Conservation (phyloP, 1,140 invertebrate genomes). For the Drosophila punjabiensis region DNA sequence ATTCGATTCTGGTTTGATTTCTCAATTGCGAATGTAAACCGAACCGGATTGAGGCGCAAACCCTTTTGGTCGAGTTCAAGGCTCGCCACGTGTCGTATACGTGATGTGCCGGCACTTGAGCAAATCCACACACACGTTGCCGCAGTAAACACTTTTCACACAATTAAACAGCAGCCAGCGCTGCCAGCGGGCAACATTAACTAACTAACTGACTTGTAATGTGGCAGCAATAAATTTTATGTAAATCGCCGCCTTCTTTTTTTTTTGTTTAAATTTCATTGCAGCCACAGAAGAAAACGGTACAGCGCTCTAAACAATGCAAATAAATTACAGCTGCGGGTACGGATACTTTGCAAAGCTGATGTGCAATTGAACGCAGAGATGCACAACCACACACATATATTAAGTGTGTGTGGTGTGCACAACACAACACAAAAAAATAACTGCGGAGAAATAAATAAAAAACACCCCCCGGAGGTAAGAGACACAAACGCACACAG, state of each 20-base stretch:
- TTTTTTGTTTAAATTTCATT: constrained; percentile 28
- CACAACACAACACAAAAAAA: constrained; percentile 11
- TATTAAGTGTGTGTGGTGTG: constrained; percentile 8
- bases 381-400: constrained; percentile 17
- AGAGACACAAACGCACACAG: constrained; percentile 8
- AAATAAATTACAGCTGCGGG: constrained; percentile 76
- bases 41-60: constrained; percentile 41
- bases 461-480: constrained; percentile 7
- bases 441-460: constrained; percentile 5
- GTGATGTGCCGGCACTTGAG: constrained; percentile 64
- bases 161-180: constrained; percentile 69
- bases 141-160: constrained; percentile 70
- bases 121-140: constrained; percentile 58
- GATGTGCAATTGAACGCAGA: constrained; percentile 72
- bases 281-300: constrained; percentile 68
- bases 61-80: constrained; percentile 70
- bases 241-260: constrained; percentile 70
- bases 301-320: constrained; percentile 76
- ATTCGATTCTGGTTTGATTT: constrained; percentile 44
- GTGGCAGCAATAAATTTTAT: constrained; percentile 83
- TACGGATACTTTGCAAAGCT: constrained; percentile 48
- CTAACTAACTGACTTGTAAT: constrained; percentile 75
- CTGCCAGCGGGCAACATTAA: constrained; percentile 66
- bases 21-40: constrained; percentile 38
- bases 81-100: constrained; percentile 79